Percentiles rank a stretch among this genome's conserved stretches.
Conservation (phyloP, 2,888 invertebrate genomes). For the Leucania comma region DNA sequence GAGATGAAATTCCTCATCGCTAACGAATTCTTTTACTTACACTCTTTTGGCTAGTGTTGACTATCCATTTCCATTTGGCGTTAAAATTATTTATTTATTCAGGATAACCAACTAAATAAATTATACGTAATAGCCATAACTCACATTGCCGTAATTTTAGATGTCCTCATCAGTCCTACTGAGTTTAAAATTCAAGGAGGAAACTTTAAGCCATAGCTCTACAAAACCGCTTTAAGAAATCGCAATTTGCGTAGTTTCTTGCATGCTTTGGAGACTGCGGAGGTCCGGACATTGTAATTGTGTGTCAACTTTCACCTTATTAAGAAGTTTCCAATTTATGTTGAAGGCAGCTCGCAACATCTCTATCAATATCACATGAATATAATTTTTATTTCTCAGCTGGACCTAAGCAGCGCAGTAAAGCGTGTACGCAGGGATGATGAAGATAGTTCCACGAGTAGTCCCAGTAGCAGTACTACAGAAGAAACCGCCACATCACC, state of each 20-base stretch:
- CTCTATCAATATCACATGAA: not conserved
- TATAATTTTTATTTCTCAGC: conserved; percentile 65
- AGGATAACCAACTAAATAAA: not conserved
- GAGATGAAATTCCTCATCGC: conserved; percentile 53
- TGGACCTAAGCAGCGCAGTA: conserved; percentile 83
- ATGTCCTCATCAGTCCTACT: not conserved
- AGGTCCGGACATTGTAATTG: not conserved
- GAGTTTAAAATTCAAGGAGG: not conserved
- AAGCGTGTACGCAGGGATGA: conserved; percentile 72
- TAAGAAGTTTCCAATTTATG: not conserved
- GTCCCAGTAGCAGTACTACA: conserved; percentile 13
- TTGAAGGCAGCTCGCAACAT: not conserved
- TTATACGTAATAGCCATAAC: not conserved
- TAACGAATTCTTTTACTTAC: conserved; percentile 49
- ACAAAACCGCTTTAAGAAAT: not conserved
- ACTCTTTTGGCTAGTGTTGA: conserved; percentile 24
- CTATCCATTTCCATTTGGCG: conserved; percentile 6
- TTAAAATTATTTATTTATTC: not conserved
- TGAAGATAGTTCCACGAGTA: conserved; percentile 12
- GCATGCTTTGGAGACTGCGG: not conserved
- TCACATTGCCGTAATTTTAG: not conserved
- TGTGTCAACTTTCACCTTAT: not conserved
- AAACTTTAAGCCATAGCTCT: not conserved
- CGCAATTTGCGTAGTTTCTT: not conserved
- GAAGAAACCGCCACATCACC: conserved; percentile 33